Conservation (phyloP, 2,113 vertebrate species). For the Alectura lathami region DNA sequence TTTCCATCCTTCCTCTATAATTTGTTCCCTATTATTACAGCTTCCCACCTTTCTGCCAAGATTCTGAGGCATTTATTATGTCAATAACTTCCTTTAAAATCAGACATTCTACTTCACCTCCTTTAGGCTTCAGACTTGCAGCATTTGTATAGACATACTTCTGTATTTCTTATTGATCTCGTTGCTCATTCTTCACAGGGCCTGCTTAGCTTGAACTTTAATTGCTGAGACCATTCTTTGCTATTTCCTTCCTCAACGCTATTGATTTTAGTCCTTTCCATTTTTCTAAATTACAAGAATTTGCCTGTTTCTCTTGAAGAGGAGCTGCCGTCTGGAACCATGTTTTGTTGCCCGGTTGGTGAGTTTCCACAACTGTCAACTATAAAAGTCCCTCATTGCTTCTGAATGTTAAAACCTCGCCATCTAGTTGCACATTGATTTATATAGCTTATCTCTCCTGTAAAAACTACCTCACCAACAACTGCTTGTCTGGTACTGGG, state of each 20-base stretch:
- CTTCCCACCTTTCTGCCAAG: slow-evolving; percentile 54
- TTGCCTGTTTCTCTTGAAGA: not conserved
- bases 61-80: slow-evolving; percentile 59
- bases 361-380: slow-evolving; percentile 15
- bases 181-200: slow-evolving; percentile 33
- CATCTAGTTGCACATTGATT: slow-evolving; percentile 4
- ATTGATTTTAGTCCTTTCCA: slow-evolving; percentile 32
- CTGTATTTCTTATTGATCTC: slow-evolving; percentile 53
- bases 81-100: slow-evolving; percentile 55
- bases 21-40: slow-evolving; percentile 43
- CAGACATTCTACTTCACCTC: slow-evolving; percentile 30
- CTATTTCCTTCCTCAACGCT: slow-evolving; percentile 41
- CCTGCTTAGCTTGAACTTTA: slow-evolving; percentile 47
- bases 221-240: slow-evolving; percentile 49
- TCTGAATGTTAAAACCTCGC: slow-evolving; percentile 4
- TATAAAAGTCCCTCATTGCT: slow-evolving; percentile 28
- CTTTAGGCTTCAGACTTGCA: slow-evolving; percentile 16
- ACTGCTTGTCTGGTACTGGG: slow-evolving; percentile 1
- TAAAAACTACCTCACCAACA: not conserved
- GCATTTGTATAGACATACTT: slow-evolving; percentile 35
- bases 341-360: not conserved
- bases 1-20: slow-evolving; percentile 36
- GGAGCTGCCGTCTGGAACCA: not conserved
- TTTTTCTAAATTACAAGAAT: slow-evolving; percentile 6
- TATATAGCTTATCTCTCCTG: slow-evolving; percentile 34